These are phyloP conservation scores for Lamellibrachia satsuma DNA, from an alignment of 2,888 invertebrate genomes.

Conservation along the genomic window DNA sequence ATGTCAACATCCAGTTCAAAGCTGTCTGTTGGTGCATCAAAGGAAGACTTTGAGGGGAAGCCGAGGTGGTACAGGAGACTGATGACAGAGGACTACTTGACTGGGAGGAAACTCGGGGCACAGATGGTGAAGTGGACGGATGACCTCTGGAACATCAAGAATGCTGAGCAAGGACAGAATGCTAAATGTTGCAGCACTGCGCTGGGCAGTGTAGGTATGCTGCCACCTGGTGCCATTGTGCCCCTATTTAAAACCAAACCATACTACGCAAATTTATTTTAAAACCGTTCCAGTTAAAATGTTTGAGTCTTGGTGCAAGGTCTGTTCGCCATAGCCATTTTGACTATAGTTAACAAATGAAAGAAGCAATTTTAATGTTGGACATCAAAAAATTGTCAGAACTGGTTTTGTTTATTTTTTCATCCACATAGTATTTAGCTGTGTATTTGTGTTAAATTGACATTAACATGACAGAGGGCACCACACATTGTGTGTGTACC, in stretches of 20 bases:
- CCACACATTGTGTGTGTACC: too few relatives aligned
- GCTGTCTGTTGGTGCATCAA: neutral
- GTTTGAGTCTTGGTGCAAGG: neutral
- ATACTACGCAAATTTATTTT: neutral
- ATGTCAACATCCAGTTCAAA: neutral
- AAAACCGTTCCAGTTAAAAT: neutral
- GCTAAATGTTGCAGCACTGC: neutral
- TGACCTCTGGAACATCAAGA: neutral
- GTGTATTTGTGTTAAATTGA: neutral
- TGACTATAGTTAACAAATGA: neutral
- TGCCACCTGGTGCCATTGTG: neutral
- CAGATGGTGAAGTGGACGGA: neutral
- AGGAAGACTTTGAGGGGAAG: neutral
- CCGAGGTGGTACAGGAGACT: neutral
- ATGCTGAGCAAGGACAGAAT: neutral
- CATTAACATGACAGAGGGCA: too few relatives aligned
- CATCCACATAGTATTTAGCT: neutral
- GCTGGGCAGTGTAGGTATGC: slow-evolving; percentile 5
- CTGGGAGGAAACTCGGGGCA: neutral
- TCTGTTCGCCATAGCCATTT: neutral
- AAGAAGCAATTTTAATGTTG: neutral
- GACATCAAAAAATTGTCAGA: neutral
- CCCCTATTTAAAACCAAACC: neutral
- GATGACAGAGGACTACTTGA: neutral
- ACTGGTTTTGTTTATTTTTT: neutral